Base-by-base conservation (phyloP, 2,113 vertebrate genomes). In the Neopipo cinnamomea region DNA sequence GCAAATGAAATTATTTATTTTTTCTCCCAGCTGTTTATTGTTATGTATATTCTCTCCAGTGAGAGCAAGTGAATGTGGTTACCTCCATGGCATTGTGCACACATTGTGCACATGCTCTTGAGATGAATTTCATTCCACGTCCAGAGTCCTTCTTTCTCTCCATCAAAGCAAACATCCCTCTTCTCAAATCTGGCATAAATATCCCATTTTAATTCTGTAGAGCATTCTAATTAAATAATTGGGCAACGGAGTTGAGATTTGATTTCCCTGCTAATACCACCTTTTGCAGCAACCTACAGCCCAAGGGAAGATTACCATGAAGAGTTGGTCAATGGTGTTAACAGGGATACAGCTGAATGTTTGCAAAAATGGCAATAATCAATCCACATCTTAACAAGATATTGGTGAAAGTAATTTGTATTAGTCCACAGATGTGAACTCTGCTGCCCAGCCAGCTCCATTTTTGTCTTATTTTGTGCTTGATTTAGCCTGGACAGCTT, bases 21-120 rank as follows among this genome's bases (percentile, higher is more conserved):
- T 58, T 78, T 55, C 8, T 35, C 61, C 27, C 33, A 56, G 0
- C 28, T 50, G 9, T 74, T 85, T 39, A 27, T 35, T 85, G 25
- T 44, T 86, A 12, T 4, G 59, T 68, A 8, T 53, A 80, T 93
- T 53, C 23, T 66, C 71, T 94, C n/a, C 67, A 47, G 27, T 46
- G 46, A 30, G 25, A 77, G 55, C 39, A 70, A 41, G 41, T 39
- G 14, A 44, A 25, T 46, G n/a, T 59, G 39, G 12, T 87, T 61
- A 59, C 31, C 20, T 68, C 13, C 35, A 6, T 30, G 39, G 42
- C 30, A 61, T 37, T 55, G 41, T 70, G 39, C 16, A 9, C 11
- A 20, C 22, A 24, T 39, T 4, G 5, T 28, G 9, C 12, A 28
- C 2, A 0, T 33, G 23, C 6, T 72, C 25, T 50, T 3, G 3